Evolutionary conservation across 2,888 invertebrate genomes (phyloP), one percentile per base, ranked within the genome.

Genomic region (Harpalus rubripes): DNA sequence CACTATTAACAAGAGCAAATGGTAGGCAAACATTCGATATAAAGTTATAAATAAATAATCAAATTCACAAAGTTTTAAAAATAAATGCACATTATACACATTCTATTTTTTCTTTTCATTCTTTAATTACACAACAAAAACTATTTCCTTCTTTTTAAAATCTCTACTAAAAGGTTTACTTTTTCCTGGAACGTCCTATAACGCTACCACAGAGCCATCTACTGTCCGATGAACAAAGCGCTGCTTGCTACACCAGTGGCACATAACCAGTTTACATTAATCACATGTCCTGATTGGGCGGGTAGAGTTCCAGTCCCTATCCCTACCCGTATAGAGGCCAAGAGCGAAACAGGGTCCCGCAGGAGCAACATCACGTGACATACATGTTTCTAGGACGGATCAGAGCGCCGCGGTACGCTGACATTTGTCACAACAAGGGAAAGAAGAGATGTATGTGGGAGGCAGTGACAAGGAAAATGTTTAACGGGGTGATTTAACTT

Each of bases 341-440:
- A 32, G 58, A n/a, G 56, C 26, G 78, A 58, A 26, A 8, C 44
- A 76, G 76, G 16, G 39, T 83, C 74, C 83, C 83, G 41, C 7
- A 58, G 83, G 83, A 83, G 32, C 76, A 83, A 82, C 82, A 82
- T 56, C 52, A 58, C 72, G 68, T 82, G 82, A 74, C 83, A 83
- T 83, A 83, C 83, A 83, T 76, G 83, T 61, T 72, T 16, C 82
- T 52, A 72, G 58, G 83, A 83, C 15, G 76, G 74, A 83, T 83
- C 74, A 83, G 76, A 74, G 22, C 41, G 74, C 59, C 59, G 39
- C 39, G 72, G 74, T 76, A 59, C 76, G 58, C 22, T 83, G 83
- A 83, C 83, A 83, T 83, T 83, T 76, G 83, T 83, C 83, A 76
- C 83, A 58, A 78, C 56, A 78, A 26, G 58, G n/a, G 78, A 10